phyloP scores from a whole-genome alignment of 2,888 invertebrate species.

The Troides oblongomaculatus region DNA sequence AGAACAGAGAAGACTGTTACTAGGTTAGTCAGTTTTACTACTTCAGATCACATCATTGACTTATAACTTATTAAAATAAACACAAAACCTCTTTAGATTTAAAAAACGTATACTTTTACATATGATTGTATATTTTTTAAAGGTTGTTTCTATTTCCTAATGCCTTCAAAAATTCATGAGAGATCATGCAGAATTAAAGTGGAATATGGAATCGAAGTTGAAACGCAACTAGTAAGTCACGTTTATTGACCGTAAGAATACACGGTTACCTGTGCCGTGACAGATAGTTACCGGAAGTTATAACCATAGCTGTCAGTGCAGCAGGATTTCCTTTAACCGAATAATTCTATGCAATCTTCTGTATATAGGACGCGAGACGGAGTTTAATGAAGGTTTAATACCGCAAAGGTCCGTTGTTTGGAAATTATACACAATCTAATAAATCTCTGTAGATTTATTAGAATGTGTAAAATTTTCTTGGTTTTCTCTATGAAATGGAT shows the following conservation, averaged over 20 bases:
- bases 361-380: neutral
- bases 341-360: neutral
- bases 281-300: neutral
- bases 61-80: no score
- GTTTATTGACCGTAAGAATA: neutral
- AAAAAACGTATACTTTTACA: no score
- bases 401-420: neutral
- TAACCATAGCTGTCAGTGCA: neutral
- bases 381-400: neutral
- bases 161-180: neutral
- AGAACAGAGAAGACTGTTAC: no score
- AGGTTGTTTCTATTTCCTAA: no score
- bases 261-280: neutral
- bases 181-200: neutral
- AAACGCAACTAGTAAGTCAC: neutral
- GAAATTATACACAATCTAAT: neutral
- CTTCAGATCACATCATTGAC: no score
- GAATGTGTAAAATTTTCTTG: no score
- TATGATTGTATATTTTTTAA: no score
- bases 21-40: no score
- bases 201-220: neutral
- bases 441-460: no score
- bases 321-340: neutral
- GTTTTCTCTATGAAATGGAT: no score
- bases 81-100: no score